Evolutionary conservation across 2,797 vertebrate species (phyloP), one percentile per base, ranked within the genome.

Genomic region (Rhadinocentrus ornatus): DNA sequence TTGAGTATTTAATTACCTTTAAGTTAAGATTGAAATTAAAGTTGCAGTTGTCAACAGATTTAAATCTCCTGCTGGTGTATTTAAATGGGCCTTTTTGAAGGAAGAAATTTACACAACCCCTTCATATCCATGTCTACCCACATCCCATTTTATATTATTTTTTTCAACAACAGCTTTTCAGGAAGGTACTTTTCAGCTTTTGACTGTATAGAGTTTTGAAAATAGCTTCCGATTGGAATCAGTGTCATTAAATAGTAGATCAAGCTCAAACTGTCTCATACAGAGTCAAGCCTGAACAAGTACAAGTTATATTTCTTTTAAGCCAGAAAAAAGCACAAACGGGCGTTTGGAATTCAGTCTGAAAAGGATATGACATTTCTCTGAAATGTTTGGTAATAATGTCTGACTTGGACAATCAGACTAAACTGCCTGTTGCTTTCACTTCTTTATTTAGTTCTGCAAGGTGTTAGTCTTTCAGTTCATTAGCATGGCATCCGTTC

Each of bases 111-210:
- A 67, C 64, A 29, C 56, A 13, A 69, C 48, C 50, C 62, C 62
- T 64, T 81, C 70, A 69, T 72, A 72, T 62, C 67, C 32, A 41
- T 68, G 73, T 88, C 79, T 81, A 44, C 75, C 68, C 50, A n/a
- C 74, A 65, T 73, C 62, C 57, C 61, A 0, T 62, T 46, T 56
- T 24, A 55, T 81, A 78, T 81, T 73, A 85, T 85, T 86, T 44
- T n/a, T 80, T 75, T 68, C 55, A 63, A 76, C 80, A 77, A 44
- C 32, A 3, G 62, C 76, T 78, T 20, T 44, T 44, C 15, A 20
- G 6, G 9, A 46, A 46, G 44, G 20, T 7, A n/a, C 39, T 73
- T 77, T 62, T 77, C 59, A 71, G 66, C 63, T 61, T 65, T 57
- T n/a, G 3, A 61, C 54, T 61, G 6, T 18, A 44, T 52, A 54